These are phyloP conservation scores for Nysson spinosus DNA, from an alignment of 2,888 invertebrate genomes.

Conservation along the genomic window DNA sequence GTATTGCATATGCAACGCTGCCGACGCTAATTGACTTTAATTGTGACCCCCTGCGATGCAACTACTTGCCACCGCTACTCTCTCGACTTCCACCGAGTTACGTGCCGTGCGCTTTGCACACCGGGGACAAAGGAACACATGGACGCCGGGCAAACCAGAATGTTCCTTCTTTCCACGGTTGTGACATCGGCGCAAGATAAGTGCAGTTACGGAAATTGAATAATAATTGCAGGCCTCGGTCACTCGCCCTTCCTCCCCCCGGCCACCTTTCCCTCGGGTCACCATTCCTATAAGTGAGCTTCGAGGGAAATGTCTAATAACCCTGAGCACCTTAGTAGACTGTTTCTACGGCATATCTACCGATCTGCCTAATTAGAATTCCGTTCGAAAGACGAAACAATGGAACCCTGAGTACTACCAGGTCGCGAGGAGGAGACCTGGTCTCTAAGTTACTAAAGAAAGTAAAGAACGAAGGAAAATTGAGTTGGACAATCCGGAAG, in stretches of 20 bases:
- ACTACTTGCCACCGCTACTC: conserved; percentile 20
- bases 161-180: conserved; percentile 51
- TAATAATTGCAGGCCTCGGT: conserved; percentile 69
- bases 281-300: conserved; percentile 29
- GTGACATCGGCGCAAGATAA: conserved; percentile 72
- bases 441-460: not conserved
- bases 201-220: conserved; percentile 73
- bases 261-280: conserved; percentile 5
- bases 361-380: conserved; percentile 71
- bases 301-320: conserved; percentile 55
- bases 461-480: not conserved
- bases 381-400: conserved; percentile 65
- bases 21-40: conserved; percentile 72
- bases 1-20: conserved; percentile 63
- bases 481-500: not conserved
- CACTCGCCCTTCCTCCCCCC: conserved; percentile 4
- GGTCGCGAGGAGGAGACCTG: not conserved
- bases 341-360: conserved; percentile 57
- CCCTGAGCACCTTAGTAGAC: conserved; percentile 44
- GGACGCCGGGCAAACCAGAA: not conserved
- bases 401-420: conserved; percentile 35
- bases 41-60: conserved; percentile 60
- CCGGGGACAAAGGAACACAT: conserved; percentile 8
- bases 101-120: conserved; percentile 11
- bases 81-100: conserved; percentile 17